These are phyloP conservation scores for Meganola albula DNA, from an alignment of 2,888 invertebrate genomes.

Conservation along the genomic window DNA sequence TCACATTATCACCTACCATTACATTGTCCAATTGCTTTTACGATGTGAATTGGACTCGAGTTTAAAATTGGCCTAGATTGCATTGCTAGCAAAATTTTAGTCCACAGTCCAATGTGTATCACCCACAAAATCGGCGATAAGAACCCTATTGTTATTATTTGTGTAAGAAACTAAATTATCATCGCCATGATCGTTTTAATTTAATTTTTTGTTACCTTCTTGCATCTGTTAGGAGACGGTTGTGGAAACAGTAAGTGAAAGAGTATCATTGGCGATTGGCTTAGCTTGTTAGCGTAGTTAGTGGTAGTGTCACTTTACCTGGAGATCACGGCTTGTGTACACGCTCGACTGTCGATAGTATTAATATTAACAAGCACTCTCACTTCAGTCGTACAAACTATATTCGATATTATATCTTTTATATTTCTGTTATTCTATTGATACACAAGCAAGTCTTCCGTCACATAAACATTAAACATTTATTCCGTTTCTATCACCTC, in stretches of 20 bases:
- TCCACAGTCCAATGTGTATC: constrained; percentile 28
- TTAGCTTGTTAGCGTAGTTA: constrained; percentile 60
- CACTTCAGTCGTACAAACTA: constrained; percentile 19
- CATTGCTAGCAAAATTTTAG: constrained; percentile 15
- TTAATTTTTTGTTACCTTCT: constrained; percentile 72
- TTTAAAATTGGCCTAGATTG: constrained; percentile 19
- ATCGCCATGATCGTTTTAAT: constrained; percentile 60
- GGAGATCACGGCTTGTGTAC: constrained; percentile 28
- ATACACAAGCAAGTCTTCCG: constrained; percentile 12
- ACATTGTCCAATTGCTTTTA: constrained; percentile 17
- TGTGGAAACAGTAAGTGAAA: constrained; percentile 77
- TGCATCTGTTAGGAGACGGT: constrained; percentile 78
- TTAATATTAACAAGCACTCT: constrained; percentile 27
- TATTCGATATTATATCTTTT: constrained; percentile 18
- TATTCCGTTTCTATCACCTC: constrained; percentile 15
- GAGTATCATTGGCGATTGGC: constrained; percentile 68
- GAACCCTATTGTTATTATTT: constrained; percentile 34
- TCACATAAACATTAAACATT: constrained; percentile 16
- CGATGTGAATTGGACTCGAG: constrained; percentile 14
- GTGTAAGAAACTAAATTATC: constrained; percentile 43
- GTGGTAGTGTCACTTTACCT: constrained; percentile 34
- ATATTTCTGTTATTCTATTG: constrained; percentile 18
- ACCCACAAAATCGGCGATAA: constrained; percentile 43
- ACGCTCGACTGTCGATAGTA: constrained; percentile 23
- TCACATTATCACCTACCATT: constrained; percentile 26